Evolutionary conservation across 2,797 vertebrate genomes (phyloP).

Genomic region (Bovichtus variegatus): DNA sequence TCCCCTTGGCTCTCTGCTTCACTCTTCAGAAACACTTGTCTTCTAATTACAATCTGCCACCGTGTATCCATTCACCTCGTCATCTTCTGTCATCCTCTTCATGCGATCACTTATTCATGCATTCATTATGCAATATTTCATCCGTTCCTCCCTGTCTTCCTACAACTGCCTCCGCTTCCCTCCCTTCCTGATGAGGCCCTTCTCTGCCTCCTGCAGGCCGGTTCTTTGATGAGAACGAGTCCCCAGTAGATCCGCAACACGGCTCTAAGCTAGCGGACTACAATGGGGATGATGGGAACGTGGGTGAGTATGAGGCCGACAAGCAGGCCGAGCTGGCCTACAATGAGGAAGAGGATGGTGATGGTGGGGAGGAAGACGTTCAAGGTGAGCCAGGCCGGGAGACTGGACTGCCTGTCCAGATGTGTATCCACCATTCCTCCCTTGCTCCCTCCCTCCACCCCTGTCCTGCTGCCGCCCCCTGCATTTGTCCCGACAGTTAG

Average conservation of each 20-base stretch:
- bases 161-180: conserved; percentile 73
- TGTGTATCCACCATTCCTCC: conserved; percentile 80
- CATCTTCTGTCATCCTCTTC: conserved; percentile 40
- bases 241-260: conserved; percentile 99
- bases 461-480: conserved; percentile 58
- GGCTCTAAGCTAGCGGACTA: conserved; percentile 99
- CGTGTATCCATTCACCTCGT: conserved; percentile 30
- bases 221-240: conserved; percentile 99
- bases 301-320: conserved; percentile 99
- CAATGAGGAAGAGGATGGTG: conserved; percentile 99
- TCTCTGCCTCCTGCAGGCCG: conserved; percentile 97
- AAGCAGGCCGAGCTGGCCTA: conserved; percentile 99
- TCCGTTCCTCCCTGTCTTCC: conserved; percentile 50
- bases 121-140: conserved; percentile 51
- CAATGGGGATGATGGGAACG: conserved; percentile 99
- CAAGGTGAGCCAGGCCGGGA: conserved; percentile 96
- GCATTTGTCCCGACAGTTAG: conserved; percentile 63
- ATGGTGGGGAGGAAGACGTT: conserved; percentile 99
- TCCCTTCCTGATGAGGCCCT: conserved; percentile 87
- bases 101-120: conserved; percentile 41
- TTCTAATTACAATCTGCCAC: conserved; percentile 21
- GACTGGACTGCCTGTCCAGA: conserved; percentile 79
- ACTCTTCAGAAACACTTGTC: conserved; percentile 24
- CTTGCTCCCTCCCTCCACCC: conserved; percentile 73
- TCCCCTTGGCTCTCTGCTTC: conserved; percentile 25